Base-by-base conservation (phyloP, 2,113 vertebrate genomes). In the Dromiciops gliroides region DNA sequence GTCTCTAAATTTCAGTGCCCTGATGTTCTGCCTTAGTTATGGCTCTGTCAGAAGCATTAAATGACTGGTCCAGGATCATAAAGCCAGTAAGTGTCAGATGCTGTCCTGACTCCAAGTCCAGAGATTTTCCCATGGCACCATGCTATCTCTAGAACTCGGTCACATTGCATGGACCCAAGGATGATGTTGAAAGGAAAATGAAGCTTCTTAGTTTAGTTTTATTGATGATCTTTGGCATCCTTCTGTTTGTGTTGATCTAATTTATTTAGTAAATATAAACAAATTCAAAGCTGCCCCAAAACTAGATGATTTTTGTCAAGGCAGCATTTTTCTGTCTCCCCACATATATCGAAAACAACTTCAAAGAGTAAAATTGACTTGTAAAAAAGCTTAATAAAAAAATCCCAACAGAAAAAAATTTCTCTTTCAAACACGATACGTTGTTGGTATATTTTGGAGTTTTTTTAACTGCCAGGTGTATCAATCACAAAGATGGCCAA, bases 371-470 rank as follows among this genome's bases (percentile, higher is more conserved):
- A 93, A 50, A 6, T 28, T 93, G 60, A 16, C 83, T 25, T 44
- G 52, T 92, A 23, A 89, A 50, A 92, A 51, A 89, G 24, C 14
- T 94, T 95, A 75, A 92, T 95, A 94, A 96, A 75, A 25, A n/a
- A 96, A 93, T 52, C 11, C 48, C 93, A 47, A 89, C 89, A 95
- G 60, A 37, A 48, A 52, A 48, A 52, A 88, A 19, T 96, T 49
- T 67, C 12, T 75, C 12, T 96, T 50, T 51, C 92, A 83, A 37
- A 88, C 75, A 88, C 94, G 51, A 92, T 93, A 90, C 10, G 90
- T 91, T 95, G 60, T 93, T 47, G 94, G 91, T 44, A 11, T 11
- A 90, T 89, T 97, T 96, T 95, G 60, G 47, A 95, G 28, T 94
- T 53, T n/a, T 16, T 9, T 75, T 94, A 94, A 50, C 44, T 28